Conservation (phyloP, 2,797 vertebrate species). For the Alcedo quadribrachys region DNA sequence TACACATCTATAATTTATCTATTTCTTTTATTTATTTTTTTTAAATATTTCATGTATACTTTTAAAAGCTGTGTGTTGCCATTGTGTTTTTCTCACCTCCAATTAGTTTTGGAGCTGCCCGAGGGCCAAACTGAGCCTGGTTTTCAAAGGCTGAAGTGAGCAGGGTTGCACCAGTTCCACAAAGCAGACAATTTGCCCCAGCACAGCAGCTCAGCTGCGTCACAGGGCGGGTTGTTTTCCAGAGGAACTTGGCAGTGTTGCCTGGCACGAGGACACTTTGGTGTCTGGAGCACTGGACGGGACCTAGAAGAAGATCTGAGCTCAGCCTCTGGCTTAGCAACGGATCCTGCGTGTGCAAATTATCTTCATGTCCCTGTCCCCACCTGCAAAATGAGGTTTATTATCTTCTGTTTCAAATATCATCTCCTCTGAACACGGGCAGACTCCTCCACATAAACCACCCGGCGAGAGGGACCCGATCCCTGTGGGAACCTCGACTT, state of each 20-base stretch:
- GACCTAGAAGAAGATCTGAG: neutral
- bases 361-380: conserved; percentile 35
- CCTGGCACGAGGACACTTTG: neutral
- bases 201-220: neutral
- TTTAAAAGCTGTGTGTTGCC: conserved; percentile 20
- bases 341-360: neutral
- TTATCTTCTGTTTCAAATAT: conserved; percentile 54
- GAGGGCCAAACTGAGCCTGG: neutral
- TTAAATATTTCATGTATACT: conserved; percentile 66
- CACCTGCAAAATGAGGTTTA: conserved; percentile 56
- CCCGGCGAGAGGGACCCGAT: neutral
- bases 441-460: conserved; percentile 16
- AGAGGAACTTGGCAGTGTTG: neutral
- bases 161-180: neutral
- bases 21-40: neutral
- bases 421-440: conserved; percentile 4
- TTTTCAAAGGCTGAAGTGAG: neutral
- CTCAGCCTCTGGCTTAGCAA: neutral
- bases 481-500: conserved; percentile 18
- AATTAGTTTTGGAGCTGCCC: conserved; percentile 19
- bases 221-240: neutral
- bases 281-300: neutral
- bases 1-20: conserved; percentile 61
- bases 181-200: neutral
- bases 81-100: conserved; percentile 39